Percentiles rank a stretch among this genome's conserved stretches.
phyloP scores from a whole-genome alignment of 2,888 invertebrate genomes.

The Balanococcus diminutus region DNA sequence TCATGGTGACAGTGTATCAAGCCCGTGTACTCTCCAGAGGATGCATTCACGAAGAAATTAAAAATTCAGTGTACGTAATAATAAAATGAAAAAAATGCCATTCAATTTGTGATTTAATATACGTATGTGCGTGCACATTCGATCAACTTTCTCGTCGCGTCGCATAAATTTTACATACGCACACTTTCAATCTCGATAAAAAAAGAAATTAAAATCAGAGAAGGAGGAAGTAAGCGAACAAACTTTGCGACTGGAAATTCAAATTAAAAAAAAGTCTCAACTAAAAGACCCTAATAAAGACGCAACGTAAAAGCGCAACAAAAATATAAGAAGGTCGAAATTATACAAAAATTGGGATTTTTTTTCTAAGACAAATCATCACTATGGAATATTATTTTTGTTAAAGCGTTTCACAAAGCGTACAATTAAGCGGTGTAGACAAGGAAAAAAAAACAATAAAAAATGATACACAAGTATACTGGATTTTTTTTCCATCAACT shows the following conservation, averaged over 20 bases:
- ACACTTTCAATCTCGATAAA: neutral
- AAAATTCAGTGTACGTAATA: neutral
- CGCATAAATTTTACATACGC: neutral
- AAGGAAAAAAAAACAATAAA: conserved; percentile 29
- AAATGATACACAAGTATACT: conserved; percentile 54
- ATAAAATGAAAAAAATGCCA: too few relatives aligned
- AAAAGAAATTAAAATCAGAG: conserved; percentile 42
- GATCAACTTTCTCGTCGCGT: neutral
- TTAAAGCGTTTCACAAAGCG: conserved; percentile 55
- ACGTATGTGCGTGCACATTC: neutral
- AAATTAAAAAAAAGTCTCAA: neutral
- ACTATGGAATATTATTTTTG: neutral
- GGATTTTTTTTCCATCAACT: conserved; percentile 4
- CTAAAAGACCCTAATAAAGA: conserved; percentile 59
- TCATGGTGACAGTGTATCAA: neutral
- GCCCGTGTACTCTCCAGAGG: neutral
- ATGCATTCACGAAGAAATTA: neutral
- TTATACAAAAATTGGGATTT: conserved; percentile 39
- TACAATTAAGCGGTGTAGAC: conserved; percentile 58
- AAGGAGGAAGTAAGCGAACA: conserved; percentile 28
- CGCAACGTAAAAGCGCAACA: conserved; percentile 58
- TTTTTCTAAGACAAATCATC: conserved; percentile 48
- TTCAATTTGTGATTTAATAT: neutral
- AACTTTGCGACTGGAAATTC: neutral
- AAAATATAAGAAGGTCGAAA: neutral